Evolutionary conservation across 2,888 invertebrate species (phyloP).

Genomic region (Mechanitis mazaeus): DNA sequence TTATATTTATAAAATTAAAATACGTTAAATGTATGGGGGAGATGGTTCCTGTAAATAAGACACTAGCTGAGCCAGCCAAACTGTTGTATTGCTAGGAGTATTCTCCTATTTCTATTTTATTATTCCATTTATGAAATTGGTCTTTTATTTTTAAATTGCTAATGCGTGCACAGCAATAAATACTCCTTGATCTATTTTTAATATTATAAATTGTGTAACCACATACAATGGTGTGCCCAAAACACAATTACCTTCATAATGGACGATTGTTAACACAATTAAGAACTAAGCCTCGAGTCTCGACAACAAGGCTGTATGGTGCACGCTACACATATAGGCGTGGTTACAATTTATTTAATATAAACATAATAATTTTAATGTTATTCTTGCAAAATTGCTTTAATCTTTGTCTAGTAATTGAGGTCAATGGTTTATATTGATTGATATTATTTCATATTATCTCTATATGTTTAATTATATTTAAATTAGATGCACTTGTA

Average conservation of each 20-base stretch:
- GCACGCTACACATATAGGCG: conserved; percentile 37
- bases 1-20: too few species aligned
- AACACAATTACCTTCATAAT: conserved; percentile 47
- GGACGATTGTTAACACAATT: conserved; percentile 65
- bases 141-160: too few species aligned
- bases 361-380: not conserved
- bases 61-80: too few species aligned
- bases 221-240: conserved; percentile 31
- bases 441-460: not conserved
- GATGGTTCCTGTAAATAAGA: too few species aligned
- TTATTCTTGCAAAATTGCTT: not conserved
- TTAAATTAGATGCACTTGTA: conserved; percentile 7
- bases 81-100: too few species aligned
- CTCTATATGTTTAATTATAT: conserved; percentile 1
- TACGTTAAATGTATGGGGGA: too few species aligned
- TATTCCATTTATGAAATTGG: too few species aligned
- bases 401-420: not conserved
- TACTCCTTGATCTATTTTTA: conserved; percentile 25
- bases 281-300: conserved; percentile 52
- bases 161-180: not conserved
- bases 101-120: too few species aligned
- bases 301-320: conserved; percentile 48
- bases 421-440: not conserved
- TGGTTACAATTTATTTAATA: not conserved
- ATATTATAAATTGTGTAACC: conserved; percentile 27